Evolutionary conservation across 2,113 vertebrate genomes (phyloP), one percentile per base, ranked within the genome.

Genomic region (Callocephalon fimbriatum): DNA sequence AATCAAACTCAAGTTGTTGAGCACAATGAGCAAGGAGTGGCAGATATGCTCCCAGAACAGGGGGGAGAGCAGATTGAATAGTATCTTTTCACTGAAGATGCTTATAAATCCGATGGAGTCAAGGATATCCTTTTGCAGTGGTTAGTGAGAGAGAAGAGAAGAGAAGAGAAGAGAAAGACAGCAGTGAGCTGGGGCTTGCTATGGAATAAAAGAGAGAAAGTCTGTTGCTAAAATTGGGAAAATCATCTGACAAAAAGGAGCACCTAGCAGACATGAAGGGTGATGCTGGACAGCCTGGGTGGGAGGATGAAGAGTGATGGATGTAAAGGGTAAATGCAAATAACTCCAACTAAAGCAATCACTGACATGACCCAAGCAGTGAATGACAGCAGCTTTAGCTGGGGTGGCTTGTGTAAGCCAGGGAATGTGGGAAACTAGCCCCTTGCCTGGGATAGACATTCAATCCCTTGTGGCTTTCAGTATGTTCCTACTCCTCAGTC

Each of bases 361-460:
- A 32, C 62, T 61, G 83, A 80, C 40, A 58, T 32, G 66, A 84
- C 37, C 37, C 56, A 35, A 71, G 58, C 38, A 48, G 70, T 16
- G 48, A 58, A 40, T 16, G 45, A 74, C 1, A 74, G 38, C 2
- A 3, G 48, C 72, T 83, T 86, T 70, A 56, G 21, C 37, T 68
- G 38, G 22, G 22, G 8, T 0, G 0, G 56, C 7, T 66, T 45
- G 19, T 32, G 14, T 18, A 59, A 45, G 3, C 32, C 51, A 56
- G 45, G 48, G 29, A 67, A 53, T 17, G 7, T 0, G 32, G 21
- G 8, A 58, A 78, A 59, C 1, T 3, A 47, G 38, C 11, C 16
- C 58, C 27, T 77, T 1, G 1, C 19, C 56, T 37, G 21, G 45
- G 40, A 79, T 0, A 44, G 8, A 56, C 29, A 77, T 29, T 45